A percentile compares a stretch with the other conserved stretches of the same genome.
These are phyloP conservation scores for Gortyna flavago DNA, from an alignment of 2,888 invertebrate genomes.

Conservation along the genomic window DNA sequence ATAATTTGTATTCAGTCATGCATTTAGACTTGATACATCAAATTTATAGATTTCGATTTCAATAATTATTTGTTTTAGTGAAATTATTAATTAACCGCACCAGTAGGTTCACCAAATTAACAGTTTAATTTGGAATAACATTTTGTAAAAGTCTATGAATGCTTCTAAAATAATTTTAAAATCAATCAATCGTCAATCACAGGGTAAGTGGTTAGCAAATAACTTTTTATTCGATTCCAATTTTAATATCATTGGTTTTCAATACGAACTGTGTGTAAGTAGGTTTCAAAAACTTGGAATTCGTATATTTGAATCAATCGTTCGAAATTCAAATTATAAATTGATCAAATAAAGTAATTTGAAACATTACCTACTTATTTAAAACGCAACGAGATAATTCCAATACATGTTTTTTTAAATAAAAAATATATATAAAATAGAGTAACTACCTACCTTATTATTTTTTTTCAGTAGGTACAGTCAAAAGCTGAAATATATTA, in stretches of 20 bases:
- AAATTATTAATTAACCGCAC: neutral
- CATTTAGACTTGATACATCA: neutral
- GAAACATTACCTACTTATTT: neutral
- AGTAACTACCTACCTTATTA: no score
- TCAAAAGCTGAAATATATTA: no score
- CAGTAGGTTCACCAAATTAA: neutral
- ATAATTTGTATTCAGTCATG: neutral
- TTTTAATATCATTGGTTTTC: constrained; percentile 1
- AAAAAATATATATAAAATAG: no score
- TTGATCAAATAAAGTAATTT: neutral
- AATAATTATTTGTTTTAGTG: neutral
- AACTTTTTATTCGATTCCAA: constrained; percentile 16
- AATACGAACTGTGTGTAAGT: neutral
- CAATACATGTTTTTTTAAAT: neutral
- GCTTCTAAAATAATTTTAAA: constrained; percentile 7
- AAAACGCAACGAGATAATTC: neutral
- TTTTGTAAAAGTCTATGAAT: neutral
- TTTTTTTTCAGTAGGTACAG: no score
- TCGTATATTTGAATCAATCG: neutral
- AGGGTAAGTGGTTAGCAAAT: constrained; percentile 21
- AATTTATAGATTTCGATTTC: neutral
- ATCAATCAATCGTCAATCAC: constrained; percentile 1
- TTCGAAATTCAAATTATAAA: neutral
- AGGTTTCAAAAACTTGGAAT: neutral
- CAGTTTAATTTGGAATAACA: neutral